phyloP scores from a whole-genome alignment of 1,140 invertebrate genomes.

The Listronotus oregonensis region DNA sequence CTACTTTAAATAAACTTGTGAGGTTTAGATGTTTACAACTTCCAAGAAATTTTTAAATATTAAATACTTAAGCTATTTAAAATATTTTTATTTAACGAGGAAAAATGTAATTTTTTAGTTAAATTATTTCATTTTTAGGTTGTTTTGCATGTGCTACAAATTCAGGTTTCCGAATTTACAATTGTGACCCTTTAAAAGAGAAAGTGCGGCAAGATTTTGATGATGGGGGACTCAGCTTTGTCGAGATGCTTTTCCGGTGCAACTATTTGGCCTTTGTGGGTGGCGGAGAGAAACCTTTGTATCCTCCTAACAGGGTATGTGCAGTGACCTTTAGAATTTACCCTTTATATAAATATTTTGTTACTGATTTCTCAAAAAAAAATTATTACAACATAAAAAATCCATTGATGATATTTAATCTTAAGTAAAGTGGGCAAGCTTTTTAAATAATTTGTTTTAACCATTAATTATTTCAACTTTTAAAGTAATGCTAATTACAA shows the following conservation, averaged over 20 bases:
- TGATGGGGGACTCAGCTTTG: constrained; percentile 84
- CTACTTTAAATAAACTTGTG: not conserved
- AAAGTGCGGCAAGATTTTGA: constrained; percentile 92
- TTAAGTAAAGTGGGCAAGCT: no score
- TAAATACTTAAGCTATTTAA: constrained; percentile 1
- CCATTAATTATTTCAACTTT: no score
- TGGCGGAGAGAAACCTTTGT: constrained; percentile 87
- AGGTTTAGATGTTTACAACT: not conserved
- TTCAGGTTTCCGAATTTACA: constrained; percentile 96
- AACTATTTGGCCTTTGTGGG: constrained; percentile 97
- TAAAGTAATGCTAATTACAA: no score
- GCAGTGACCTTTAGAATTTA: no score
- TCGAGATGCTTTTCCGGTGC: constrained; percentile 97
- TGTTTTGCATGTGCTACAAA: constrained; percentile 98
- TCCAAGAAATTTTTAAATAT: not conserved
- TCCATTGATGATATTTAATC: no score
- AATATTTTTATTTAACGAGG: not conserved
- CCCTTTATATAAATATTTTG: no score
- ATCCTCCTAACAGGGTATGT: constrained; percentile 89
- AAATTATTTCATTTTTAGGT: constrained; percentile 64
- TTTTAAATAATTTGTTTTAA: no score
- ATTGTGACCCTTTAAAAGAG: constrained; percentile 95
- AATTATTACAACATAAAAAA: no score
- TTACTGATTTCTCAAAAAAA: no score
- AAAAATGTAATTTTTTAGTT: not conserved